Conservation (phyloP, 2,888 invertebrate species). For the Venusia cambrica region DNA sequence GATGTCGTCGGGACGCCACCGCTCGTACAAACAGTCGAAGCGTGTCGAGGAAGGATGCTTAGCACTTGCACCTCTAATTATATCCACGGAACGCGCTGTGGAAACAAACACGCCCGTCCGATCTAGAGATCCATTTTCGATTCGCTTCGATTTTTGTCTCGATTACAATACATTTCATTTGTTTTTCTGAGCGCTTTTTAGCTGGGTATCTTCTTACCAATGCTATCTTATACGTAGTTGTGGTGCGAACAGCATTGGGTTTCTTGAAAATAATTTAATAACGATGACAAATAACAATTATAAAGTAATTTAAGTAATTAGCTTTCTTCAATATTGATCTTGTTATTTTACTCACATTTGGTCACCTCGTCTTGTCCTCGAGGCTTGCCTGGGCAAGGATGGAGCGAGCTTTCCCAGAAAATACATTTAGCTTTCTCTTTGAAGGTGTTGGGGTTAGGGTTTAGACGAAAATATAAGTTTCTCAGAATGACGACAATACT, state of each 20-base stretch:
- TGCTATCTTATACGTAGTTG: too few relatives aligned
- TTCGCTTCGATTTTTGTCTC: slow-evolving; percentile 25
- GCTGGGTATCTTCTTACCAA: too few relatives aligned
- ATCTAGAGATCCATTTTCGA: slow-evolving; percentile 27
- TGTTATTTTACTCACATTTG: too few relatives aligned
- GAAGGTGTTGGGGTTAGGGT: slow-evolving; percentile 1
- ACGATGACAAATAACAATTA: too few relatives aligned
- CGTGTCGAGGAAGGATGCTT: slow-evolving; percentile 75
- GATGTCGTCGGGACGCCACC: slow-evolving; percentile 69
- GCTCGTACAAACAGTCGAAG: slow-evolving; percentile 66
- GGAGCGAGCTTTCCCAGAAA: too few relatives aligned
- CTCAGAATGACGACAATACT: neutral
- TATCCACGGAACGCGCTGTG: slow-evolving; percentile 60
- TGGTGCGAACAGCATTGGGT: too few relatives aligned
- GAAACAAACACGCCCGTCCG: slow-evolving; percentile 61
- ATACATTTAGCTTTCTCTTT: slow-evolving; percentile 5
- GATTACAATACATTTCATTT: slow-evolving; percentile 25
- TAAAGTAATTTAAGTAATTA: too few relatives aligned
- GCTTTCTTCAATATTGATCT: too few relatives aligned
- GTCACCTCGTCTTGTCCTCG: too few relatives aligned
- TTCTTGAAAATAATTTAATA: too few relatives aligned
- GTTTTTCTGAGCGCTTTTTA: too few relatives aligned
- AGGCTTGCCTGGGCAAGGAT: too few relatives aligned
- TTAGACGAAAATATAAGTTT: neutral
- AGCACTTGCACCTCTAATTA: slow-evolving; percentile 76